phyloP scores from a whole-genome alignment of 2,113 vertebrate species.

The Pseudorasbora parva region DNA sequence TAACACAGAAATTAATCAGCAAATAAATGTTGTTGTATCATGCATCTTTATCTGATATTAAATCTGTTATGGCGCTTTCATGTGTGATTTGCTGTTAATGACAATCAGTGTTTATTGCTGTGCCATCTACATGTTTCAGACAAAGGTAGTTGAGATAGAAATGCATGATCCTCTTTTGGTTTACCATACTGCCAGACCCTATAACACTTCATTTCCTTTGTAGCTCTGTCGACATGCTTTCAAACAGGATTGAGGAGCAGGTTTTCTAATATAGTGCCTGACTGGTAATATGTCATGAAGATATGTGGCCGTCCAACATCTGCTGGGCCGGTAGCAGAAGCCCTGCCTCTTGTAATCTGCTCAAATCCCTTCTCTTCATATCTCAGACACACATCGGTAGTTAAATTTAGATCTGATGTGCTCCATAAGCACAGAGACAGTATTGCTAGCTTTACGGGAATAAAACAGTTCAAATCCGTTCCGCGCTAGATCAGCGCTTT shows the following conservation, averaged over 20 bases:
- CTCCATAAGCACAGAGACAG: constrained; percentile 12
- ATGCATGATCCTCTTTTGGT: neutral
- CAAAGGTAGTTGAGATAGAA: neutral
- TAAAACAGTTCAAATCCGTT: neutral
- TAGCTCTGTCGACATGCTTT: neutral
- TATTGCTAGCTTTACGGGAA: constrained; percentile 23
- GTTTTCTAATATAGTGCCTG: constrained; percentile 46
- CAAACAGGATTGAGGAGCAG: constrained; percentile 3
- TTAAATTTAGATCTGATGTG: constrained; percentile 46
- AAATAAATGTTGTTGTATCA: neutral
- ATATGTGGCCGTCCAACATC: constrained; percentile 65
- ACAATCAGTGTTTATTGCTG: neutral
- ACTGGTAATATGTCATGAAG: constrained; percentile 38
- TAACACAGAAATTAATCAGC: neutral
- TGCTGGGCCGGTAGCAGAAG: constrained; percentile 67
- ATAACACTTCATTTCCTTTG: neutral
- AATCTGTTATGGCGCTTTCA: neutral
- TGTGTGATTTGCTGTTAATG: neutral
- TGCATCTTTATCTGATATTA: neutral
- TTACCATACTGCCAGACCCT: neutral
- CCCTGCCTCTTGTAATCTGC: constrained; percentile 69
- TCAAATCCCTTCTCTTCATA: constrained; percentile 69
- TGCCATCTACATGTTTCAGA: neutral
- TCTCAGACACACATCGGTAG: constrained; percentile 41
- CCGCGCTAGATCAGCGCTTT: neutral